Conservation (phyloP, 2,888 invertebrate genomes). For the Entomobrya proxima region DNA sequence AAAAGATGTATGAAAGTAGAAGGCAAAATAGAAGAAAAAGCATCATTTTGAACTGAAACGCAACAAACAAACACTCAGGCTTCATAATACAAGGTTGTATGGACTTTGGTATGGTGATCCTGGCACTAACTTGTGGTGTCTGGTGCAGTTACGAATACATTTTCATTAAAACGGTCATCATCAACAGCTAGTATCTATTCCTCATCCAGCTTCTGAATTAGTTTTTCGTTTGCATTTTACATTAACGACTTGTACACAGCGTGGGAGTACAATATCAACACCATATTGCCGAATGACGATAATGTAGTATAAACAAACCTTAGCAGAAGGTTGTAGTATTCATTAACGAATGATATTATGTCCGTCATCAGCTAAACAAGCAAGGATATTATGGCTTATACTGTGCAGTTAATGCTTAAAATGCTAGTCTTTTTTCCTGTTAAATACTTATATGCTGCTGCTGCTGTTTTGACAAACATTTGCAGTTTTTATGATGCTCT, state of each 20-base stretch:
- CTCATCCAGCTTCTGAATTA: neutral
- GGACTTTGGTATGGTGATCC: neutral
- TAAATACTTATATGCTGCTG: neutral
- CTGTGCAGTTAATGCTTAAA: neutral
- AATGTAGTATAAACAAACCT: neutral
- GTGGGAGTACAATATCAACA: slow-evolving; percentile 1
- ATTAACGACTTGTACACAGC: slow-evolving; percentile 30
- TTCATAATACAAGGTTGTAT: neutral
- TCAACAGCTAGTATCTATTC: neutral
- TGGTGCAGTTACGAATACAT: slow-evolving; percentile 1
- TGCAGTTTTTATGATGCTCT: neutral
- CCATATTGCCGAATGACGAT: neutral
- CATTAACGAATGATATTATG: neutral
- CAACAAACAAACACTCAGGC: neutral
- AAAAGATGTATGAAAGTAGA: slow-evolving; percentile 62
- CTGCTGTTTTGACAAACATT: slow-evolving; percentile 23
- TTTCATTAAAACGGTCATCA: slow-evolving; percentile 65
- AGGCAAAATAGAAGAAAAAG: slow-evolving; percentile 3
- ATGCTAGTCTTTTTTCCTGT: neutral
- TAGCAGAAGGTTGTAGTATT: neutral
- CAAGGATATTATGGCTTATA: neutral
- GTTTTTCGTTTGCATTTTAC: neutral
- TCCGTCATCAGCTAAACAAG: neutral
- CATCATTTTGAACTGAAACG: neutral
- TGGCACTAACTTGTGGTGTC: neutral